Base-by-base conservation (phyloP, 2,113 vertebrate genomes). In the Sakesphorus luctuosus region DNA sequence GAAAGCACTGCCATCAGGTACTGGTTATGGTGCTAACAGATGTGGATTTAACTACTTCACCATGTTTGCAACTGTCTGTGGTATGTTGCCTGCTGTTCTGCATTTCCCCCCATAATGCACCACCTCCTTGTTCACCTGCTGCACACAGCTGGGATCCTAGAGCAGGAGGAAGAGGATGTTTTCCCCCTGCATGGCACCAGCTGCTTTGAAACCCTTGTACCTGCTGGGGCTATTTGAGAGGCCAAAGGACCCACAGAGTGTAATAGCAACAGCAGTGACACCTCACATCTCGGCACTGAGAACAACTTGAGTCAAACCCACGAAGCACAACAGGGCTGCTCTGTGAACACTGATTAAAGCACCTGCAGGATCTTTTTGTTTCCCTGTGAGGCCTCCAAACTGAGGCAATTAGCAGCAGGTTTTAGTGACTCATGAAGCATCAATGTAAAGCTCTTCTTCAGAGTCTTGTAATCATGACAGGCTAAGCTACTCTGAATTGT, bases 331-430 rank as follows among this genome's bases (percentile, higher is more conserved):
- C 66, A 76, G 71, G 69, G 19, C 38, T 67, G 62, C 69, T 84
- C 55, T 31, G 40, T 12, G 84, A 89, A 62, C 19, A 21, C 29
- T 3, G 6, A 66, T 89, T 80, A 63, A 89, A 84, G 43, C 38
- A 83, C 35, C 62, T 80, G 49, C 75, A 73, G 83, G n/a, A 80
- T 74, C 79, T 81, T 90, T 80, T 80, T 38, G 28, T 59, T 69
- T 88, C 40, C 55, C 53, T 49, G 0, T 25, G 75, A 76, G 63
- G 31, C 31, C 40, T 87, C 58, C 29, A 87, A 58, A 36, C 53
- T n/a, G 31, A 79, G 19, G 36, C 71, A 85, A 83, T 82, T 68
- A 90, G 40, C 69, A 87, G 71, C 31, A 93, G 71, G 58, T 73
- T 85, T 83, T 65, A 82, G 71, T 0, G 1, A 76, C 44, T 84